phyloP scores from a whole-genome alignment of 2,113 vertebrate genomes.

The Rhombomys opimus region DNA sequence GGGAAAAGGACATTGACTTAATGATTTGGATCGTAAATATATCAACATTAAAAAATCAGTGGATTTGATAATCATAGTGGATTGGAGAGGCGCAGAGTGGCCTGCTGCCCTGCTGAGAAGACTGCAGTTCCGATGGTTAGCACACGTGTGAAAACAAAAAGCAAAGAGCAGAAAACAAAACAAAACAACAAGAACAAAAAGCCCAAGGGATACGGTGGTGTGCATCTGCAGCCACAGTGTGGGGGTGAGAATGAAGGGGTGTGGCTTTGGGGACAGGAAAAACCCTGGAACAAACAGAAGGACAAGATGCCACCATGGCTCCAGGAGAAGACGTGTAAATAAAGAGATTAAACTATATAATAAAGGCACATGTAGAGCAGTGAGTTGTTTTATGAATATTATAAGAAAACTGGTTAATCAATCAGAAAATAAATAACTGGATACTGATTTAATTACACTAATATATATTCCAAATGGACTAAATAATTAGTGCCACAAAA shows the following conservation, averaged over 20 bases:
- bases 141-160: neutral
- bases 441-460: constrained; percentile 10
- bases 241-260: neutral
- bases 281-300: neutral
- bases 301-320: neutral
- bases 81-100: neutral
- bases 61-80: neutral
- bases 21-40: constrained; percentile 21
- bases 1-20: neutral
- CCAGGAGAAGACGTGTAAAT: neutral
- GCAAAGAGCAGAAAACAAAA: neutral
- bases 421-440: constrained; percentile 15
- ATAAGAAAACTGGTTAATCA: constrained; percentile 18
- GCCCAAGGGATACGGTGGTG: too few relatives aligned
- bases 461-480: constrained; percentile 23
- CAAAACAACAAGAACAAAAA: neutral
- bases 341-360: neutral
- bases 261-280: neutral
- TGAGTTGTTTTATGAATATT: constrained; percentile 6
- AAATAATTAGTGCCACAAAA: constrained; percentile 3
- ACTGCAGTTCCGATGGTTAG: neutral
- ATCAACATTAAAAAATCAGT: neutral
- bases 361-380: neutral
- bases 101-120: neutral
- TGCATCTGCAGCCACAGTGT: neutral